Evolutionary conservation across 2,888 invertebrate genomes (phyloP), one percentile per base, ranked within the genome.

Genomic region (Melipona beecheii): DNA sequence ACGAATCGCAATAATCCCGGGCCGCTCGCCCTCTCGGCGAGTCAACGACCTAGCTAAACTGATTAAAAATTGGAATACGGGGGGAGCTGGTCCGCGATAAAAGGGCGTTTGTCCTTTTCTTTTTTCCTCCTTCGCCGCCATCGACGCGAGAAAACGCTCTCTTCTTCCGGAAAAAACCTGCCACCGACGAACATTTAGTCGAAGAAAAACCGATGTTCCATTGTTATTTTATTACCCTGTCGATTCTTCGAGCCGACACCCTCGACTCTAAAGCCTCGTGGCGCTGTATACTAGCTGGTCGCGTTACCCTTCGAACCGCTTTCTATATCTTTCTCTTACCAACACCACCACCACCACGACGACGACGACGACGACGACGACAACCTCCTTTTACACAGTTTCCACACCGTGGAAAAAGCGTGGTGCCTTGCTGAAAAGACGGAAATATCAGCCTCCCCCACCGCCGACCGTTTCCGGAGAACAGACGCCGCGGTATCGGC

Each of bases 201-300:
- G 68, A 68, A 36, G 72, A 69, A 74, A 82, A 85, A 62, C 19
- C 78, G 74, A 75, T 81, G 84, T 78, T 65, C 75, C 86, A 87
- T 89, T 89, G 91, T 92, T 92, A 92, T 92, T 93, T 93, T 93
- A 93, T 93, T 92, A 91, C 88, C 84, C 74, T 13, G 19, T 36
- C 87, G 87, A 60, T 89, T 91, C 89, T 88, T 87, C 84, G 85
- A 87, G 86, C 84, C 89, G 84, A 79, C 90, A 88, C 82, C 50
- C 90, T 88, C 86, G 62, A 11, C 3, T 83, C 73, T 75, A 85
- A 91, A 89, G 85, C 76, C 85, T 85, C 87, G 36, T 36, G 36
- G 36, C 36, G 86, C 84, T 84, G 87, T 85, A 74, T 84, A 83
- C 80, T 80, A 72, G 81, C 76, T 43, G 31, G 58, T n/a, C 69